Percentiles rank a stretch among this genome's conserved stretches.
Conservation (phyloP, 2,797 vertebrate species). For the Amblyopsis hoosieri region DNA sequence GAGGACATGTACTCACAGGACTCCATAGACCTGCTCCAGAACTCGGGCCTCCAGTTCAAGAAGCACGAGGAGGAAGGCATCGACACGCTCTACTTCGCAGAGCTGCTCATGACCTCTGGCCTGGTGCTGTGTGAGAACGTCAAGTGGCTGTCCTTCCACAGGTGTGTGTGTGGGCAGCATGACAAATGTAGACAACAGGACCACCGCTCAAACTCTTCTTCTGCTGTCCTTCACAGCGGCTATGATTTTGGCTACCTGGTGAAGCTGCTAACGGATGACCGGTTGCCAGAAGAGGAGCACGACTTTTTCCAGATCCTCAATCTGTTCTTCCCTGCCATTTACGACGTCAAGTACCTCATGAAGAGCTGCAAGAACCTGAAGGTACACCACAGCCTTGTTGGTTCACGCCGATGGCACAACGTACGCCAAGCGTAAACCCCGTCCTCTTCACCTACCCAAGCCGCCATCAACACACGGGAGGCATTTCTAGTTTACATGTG, state of each 20-base stretch:
- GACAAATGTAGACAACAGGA: no score
- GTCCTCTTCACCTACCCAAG: no score
- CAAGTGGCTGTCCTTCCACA: slow-evolving; percentile 99
- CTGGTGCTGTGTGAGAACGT: slow-evolving; percentile 97
- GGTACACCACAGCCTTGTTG: slow-evolving; percentile 70
- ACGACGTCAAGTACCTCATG: slow-evolving; percentile 98
- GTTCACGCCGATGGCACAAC: background rate
- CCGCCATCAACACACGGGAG: no score
- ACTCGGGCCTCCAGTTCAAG: slow-evolving; percentile 97
- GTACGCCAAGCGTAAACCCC: no score
- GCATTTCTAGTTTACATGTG: no score
- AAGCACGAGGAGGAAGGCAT: slow-evolving; percentile 98
- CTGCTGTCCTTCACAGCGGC: slow-evolving; percentile 75
- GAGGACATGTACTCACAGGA: slow-evolving; percentile 99
- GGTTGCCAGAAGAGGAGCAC: slow-evolving; percentile 95
- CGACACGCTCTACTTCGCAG: slow-evolving; percentile 94
- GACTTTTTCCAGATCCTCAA: slow-evolving; percentile 99
- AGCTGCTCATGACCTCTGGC: slow-evolving; percentile 97
- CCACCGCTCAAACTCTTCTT: no score
- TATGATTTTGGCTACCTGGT: slow-evolving; percentile 99
- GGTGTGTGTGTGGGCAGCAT: slow-evolving; percentile 67
- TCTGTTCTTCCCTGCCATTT: slow-evolving; percentile 97
- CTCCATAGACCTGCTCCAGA: slow-evolving; percentile 97
- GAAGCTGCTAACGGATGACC: slow-evolving; percentile 93
- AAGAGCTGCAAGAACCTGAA: slow-evolving; percentile 99